Conservation (phyloP, 2,888 invertebrate species). For the Morpho helenor region DNA sequence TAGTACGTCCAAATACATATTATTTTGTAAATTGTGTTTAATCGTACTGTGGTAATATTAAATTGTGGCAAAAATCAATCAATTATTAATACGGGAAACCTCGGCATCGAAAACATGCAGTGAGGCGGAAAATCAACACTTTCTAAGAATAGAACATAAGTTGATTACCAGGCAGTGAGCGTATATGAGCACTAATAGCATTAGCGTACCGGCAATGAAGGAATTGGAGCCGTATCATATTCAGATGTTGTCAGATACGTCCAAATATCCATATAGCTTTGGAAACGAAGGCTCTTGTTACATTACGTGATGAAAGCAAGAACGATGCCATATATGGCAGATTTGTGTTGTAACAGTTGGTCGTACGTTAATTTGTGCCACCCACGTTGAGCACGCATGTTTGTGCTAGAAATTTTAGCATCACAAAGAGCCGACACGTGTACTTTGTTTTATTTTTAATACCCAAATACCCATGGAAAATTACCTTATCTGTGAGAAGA, state of each 20-base stretch:
- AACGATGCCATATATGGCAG: slow-evolving; percentile 1
- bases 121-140: slow-evolving; percentile 6
- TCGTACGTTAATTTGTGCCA: slow-evolving; percentile 5
- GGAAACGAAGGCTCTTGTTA: not conserved
- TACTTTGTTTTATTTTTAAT: not conserved
- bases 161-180: slow-evolving; percentile 1
- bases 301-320: slow-evolving; percentile 3
- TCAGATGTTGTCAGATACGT: slow-evolving; percentile 5
- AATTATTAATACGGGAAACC: slow-evolving; percentile 3
- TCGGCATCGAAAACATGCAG: slow-evolving; percentile 1
- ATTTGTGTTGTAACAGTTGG: slow-evolving; percentile 8
- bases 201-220: slow-evolving; percentile 4
- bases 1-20: too few relatives aligned
- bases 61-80: not conserved
- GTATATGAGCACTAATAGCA: not conserved
- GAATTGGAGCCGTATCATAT: not conserved
- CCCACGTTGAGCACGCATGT: slow-evolving; percentile 1
- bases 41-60: not conserved
- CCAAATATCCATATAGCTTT: slow-evolving; percentile 2
- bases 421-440: not conserved
- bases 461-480: not conserved
- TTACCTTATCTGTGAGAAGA: too few relatives aligned
- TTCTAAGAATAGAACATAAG: slow-evolving; percentile 8
- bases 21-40: too few relatives aligned
- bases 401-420: slow-evolving; percentile 4